Percentiles rank a stretch among this genome's conserved stretches.
phyloP scores from a whole-genome alignment of 1,140 invertebrate genomes.

The Brachionus manjavacas region DNA sequence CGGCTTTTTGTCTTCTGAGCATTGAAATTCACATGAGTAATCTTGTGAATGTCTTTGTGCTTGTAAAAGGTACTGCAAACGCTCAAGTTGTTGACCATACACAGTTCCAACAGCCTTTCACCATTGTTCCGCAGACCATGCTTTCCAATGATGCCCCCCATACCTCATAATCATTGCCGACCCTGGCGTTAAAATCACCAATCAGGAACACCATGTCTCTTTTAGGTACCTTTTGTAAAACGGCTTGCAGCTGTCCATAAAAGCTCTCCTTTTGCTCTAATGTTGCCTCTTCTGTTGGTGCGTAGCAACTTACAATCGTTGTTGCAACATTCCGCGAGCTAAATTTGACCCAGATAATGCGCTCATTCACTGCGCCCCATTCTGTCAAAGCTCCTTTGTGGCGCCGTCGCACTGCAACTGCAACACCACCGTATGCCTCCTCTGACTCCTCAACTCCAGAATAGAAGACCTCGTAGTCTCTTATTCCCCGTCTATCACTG shows the following conservation, averaged over 20 bases:
- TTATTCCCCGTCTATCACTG: background rate
- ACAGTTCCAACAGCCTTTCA: background rate
- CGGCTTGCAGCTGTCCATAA: background rate
- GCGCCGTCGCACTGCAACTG: background rate
- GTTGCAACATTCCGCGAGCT: background rate
- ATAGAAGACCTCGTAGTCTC: slow-evolving; percentile 4
- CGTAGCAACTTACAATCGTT: background rate
- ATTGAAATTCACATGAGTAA: background rate
- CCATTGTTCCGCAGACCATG: background rate
- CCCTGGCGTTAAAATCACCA: background rate
- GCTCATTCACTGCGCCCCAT: background rate
- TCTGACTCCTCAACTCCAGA: background rate
- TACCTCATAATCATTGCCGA: background rate
- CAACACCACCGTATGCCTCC: background rate
- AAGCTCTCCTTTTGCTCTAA: background rate
- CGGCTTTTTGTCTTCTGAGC: background rate
- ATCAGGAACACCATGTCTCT: background rate
- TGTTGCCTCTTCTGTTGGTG: background rate
- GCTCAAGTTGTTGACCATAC: background rate
- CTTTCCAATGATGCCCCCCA: background rate
- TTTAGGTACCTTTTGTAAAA: no score
- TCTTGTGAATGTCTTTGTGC: background rate
- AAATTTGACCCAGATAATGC: slow-evolving; percentile 17
- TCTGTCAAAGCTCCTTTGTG: background rate
- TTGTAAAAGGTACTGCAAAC: background rate